Base-by-base conservation (phyloP, 2,113 vertebrate genomes). In the Pedionomus torquatus region DNA sequence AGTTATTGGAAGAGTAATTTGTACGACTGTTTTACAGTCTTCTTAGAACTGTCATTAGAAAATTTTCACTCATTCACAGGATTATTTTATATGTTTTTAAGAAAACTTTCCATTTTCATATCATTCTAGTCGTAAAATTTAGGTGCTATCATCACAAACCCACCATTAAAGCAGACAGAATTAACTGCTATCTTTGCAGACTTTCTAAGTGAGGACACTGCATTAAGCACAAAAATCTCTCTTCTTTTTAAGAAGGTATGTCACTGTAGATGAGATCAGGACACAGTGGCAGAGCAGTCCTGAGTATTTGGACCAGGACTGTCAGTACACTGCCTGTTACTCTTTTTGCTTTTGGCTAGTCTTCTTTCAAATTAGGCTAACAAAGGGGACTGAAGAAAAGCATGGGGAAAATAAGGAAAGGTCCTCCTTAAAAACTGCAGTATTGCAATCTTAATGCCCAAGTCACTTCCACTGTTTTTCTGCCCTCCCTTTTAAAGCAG, bases 161-260 rank as follows among this genome's bases (percentile, higher is more conserved):
- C 35, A 78, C 28, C 31, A 26, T 20, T 63, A 79, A 58, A 64
- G 10, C 23, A 49, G 54, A 10, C 37, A 69, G 49, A 72, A 79
- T 61, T 25, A 60, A 72, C 55, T 12, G 43, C 25, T 37, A 28
- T 10, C 63, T 54, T 28, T 51, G 51, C 28, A 65, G 68, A 39
- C 68, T 58, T 58, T 41, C 55, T 46, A 79, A 61, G 35, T 10
- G 44, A 55, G 44, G 4, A 51, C 41, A 16, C 28, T n/a, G 11
- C 25, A 49, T 26, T 19, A 57, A 39, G 46, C 44, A 54, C 39
- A 33, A 46, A 55, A 30, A 69, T 48, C 48, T 48, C 20, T 39
- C 48, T 49, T 30, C 51, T 57, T n/a, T 23, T 11, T 26, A 26
- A 6, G 5, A 68, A 61, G 33, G 31, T 0, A 0, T 1, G 8